A percentile compares a stretch with the other conserved stretches of the same genome.
Conservation (phyloP, 1,140 invertebrate species). For the Cotesia vestalis region DNA sequence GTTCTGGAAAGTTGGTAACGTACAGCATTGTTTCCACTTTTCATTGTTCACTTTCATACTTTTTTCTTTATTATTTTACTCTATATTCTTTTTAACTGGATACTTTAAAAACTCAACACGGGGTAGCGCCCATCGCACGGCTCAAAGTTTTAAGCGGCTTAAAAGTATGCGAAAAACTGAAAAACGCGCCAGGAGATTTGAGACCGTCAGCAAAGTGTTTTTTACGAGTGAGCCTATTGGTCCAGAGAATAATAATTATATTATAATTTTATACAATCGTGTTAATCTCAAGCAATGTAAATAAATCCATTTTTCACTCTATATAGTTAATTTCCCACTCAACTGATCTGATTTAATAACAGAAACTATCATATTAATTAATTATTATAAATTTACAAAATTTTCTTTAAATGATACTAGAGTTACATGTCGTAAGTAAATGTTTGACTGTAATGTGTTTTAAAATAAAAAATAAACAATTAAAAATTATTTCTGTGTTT, state of each 20-base stretch:
- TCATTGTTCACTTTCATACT: background rate
- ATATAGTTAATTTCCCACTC: no score
- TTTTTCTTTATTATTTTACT: constrained; percentile 11
- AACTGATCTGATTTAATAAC: no score
- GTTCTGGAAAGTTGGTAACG: background rate
- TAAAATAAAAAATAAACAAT: no score
- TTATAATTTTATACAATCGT: no score
- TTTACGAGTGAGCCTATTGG: background rate
- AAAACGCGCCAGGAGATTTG: background rate
- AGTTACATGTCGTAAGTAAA: no score
- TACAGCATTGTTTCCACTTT: constrained; percentile 6
- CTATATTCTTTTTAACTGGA: constrained; percentile 6
- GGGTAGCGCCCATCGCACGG: background rate
- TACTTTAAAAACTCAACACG: constrained; percentile 16
- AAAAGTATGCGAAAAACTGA: constrained; percentile 13
- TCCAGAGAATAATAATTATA: background rate
- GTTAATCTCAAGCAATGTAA: background rate
- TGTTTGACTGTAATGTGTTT: no score
- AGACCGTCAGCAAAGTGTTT: background rate
- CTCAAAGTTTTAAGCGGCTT: constrained; percentile 35
- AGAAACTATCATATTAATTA: no score
- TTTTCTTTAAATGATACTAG: no score
- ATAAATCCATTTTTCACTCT: background rate
- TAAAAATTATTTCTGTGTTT: no score
- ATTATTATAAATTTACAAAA: no score